phyloP scores from a whole-genome alignment of 2,888 invertebrate genomes.

The Chouioia cunea region DNA sequence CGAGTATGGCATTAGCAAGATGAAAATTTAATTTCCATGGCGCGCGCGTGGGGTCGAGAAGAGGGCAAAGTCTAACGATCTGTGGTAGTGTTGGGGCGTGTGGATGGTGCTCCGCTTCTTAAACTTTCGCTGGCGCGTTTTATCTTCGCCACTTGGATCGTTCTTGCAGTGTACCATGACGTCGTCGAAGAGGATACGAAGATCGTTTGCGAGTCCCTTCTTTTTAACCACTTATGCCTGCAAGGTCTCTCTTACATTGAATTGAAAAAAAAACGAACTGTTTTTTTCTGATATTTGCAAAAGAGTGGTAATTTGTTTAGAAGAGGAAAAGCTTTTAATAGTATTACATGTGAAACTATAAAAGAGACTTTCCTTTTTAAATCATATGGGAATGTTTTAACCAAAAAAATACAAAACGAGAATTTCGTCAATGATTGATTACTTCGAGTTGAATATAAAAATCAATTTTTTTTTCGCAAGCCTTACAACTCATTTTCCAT shows the following conservation, averaged over 20 bases:
- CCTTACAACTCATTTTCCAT: neutral
- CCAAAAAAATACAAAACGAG: too few species aligned
- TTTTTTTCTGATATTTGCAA: too few species aligned
- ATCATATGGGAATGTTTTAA: too few species aligned
- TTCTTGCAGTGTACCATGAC: constrained; percentile 30
- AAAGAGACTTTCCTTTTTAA: too few species aligned
- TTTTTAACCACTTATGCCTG: constrained; percentile 21
- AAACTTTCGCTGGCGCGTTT: constrained; percentile 40
- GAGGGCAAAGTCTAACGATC: constrained; percentile 43
- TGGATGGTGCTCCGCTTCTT: constrained; percentile 25
- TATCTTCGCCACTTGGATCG: constrained; percentile 36
- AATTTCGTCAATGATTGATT: too few species aligned
- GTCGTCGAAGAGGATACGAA: constrained; percentile 5
- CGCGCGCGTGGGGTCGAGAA: constrained; percentile 3
- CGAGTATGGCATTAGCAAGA: constrained; percentile 41
- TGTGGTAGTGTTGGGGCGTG: constrained; percentile 33
- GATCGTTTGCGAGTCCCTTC: constrained; percentile 21
- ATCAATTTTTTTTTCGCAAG: constrained; percentile 1
- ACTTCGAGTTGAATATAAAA: neutral
- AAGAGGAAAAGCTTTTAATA: too few species aligned
- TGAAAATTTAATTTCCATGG: constrained; percentile 48
- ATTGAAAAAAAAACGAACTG: too few species aligned
- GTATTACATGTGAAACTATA: too few species aligned
- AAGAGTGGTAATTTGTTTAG: too few species aligned
- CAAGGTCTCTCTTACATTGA: too few species aligned